Percentiles rank a stretch among this genome's conserved stretches.
Evolutionary conservation across 1,140 invertebrate genomes (phyloP).

Genomic region (Pemphigus obesinymphae): DNA sequence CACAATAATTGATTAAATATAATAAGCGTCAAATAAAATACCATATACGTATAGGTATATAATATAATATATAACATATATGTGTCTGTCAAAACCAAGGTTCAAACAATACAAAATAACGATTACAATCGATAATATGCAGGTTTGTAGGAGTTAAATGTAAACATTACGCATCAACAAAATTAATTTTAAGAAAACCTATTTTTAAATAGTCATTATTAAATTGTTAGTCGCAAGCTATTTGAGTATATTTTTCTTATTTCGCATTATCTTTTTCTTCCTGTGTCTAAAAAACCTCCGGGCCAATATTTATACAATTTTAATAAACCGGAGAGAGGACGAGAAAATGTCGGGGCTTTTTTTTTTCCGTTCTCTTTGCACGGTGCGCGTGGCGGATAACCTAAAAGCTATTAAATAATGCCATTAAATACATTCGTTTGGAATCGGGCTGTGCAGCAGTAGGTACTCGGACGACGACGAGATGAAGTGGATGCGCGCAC

Average conservation of each 20-base stretch:
- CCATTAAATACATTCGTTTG: slow-evolving; percentile 20
- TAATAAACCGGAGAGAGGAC: background rate
- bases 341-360: background rate
- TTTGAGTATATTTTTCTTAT: background rate
- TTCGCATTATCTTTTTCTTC: background rate
- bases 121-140: too few species aligned
- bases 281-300: background rate
- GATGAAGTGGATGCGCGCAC: background rate
- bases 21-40: background rate
- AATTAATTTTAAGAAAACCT: background rate
- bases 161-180: too few species aligned
- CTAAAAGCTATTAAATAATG: slow-evolving; percentile 28
- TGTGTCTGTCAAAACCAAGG: too few species aligned
- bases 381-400: background rate
- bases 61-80: too few species aligned
- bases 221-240: background rate
- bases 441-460: background rate
- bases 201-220: slow-evolving; percentile 13
- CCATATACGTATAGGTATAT: background rate
- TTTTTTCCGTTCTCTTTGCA: background rate
- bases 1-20: background rate
- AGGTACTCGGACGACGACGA: background rate
- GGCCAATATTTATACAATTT: background rate
- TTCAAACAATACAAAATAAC: too few species aligned
- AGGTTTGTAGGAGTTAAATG: too few species aligned